Evolutionary conservation across 2,888 invertebrate species (phyloP), one percentile per base, ranked within the genome.

Genomic region (Drosophila maculinotata): DNA sequence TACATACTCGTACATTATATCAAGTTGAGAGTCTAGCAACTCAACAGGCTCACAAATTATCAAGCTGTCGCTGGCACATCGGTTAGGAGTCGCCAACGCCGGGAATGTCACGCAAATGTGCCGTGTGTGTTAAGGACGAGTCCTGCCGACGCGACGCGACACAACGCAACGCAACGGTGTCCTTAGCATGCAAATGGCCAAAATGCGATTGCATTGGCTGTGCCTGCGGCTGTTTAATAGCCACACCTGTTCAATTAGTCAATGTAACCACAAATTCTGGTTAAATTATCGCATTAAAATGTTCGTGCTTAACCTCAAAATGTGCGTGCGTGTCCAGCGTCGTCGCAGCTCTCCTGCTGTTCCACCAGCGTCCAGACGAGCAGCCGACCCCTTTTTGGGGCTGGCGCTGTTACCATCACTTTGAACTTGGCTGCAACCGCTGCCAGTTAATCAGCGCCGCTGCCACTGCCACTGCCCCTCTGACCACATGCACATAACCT

Each of bases 281-380:
- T 90, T 88, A 89, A 90, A 90, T 90, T 89, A 90, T 90, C 88
- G 89, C 89, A 90, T 90, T 90, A 89, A 90, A 89, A 90, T 90
- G 83, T 89, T 84, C 90, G 89, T 89, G 88, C 88, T 85, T 90
- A 90, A 90, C 89, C 90, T 85, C 90, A 85, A 88, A 89, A 69
- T 78, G 87, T 81, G 81, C 81, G 75, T 79, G 85, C 82, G 56
- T 68, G 66, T 58, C 68, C 72, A 49, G 62, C 41, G 31, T 8
- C 10, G 42, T 38, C 54, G 39, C 41, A 52, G 57, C 45, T 39
- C 62, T 56, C 82, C 69, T 64, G 69, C 72, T 76, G 79, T 76
- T 67, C 26, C 9, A 20, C 26, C 41, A 47, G 8, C 39, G 47
- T 39, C 57, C 67, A 45, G 12, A 6, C 30, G n/a, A n/a, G n/a